phyloP scores from a whole-genome alignment of 2,888 invertebrate genomes.

The Leptopterna dolabrata region DNA sequence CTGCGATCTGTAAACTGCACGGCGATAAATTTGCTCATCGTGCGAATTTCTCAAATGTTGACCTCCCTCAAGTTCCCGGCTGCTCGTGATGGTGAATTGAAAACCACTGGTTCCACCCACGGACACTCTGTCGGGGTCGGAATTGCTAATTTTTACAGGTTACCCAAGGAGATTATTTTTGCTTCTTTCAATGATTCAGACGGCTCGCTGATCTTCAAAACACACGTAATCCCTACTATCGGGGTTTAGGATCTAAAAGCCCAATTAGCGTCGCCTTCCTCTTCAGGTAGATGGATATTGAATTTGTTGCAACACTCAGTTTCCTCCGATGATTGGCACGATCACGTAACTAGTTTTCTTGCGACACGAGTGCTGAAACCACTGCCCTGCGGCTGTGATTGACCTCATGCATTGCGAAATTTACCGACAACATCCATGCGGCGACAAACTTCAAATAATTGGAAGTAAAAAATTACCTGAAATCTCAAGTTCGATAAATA shows the following conservation, averaged over 20 bases:
- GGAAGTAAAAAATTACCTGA: too few species aligned
- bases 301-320: neutral
- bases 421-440: neutral
- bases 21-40: too few species aligned
- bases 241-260: neutral
- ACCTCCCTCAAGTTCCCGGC: too few species aligned
- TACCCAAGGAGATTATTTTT: neutral
- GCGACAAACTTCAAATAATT: too few species aligned
- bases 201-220: neutral
- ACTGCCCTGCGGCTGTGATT: neutral
- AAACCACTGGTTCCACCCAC: too few species aligned
- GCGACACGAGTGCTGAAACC: neutral
- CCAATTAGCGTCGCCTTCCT: neutral
- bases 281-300: neutral
- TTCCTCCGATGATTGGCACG: neutral
- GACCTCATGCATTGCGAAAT: neutral
- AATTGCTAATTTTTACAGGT: neutral
- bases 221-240: neutral
- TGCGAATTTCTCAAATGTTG: too few species aligned
- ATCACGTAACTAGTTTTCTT: neutral
- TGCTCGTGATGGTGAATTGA: too few species aligned
- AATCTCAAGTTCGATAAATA: too few species aligned
- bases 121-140: neutral
- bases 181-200: neutral
- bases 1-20: too few species aligned